phyloP scores from a whole-genome alignment of 53 echinoderm and acorn worm genomes.

The Zoroaster sp. region DNA sequence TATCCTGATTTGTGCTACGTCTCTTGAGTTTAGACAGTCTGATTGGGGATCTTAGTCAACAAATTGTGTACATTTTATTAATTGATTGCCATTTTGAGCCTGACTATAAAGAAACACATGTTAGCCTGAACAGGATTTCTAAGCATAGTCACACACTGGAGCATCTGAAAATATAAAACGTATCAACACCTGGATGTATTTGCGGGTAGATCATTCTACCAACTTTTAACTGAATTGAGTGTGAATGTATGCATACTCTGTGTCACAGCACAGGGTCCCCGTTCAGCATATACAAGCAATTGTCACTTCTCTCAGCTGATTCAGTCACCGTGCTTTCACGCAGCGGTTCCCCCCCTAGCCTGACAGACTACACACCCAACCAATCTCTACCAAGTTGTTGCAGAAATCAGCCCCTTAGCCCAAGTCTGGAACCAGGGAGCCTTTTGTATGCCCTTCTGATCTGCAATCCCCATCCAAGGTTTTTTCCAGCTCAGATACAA shows the following conservation, averaged over 20 bases:
- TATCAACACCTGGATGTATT: neutral
- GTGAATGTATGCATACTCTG: neutral
- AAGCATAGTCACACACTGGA: neutral
- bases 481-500: conserved; percentile 24
- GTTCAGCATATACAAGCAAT: neutral
- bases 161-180: neutral
- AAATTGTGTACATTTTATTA: neutral
- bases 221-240: neutral
- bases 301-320: neutral
- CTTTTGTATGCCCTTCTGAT: conserved; percentile 21
- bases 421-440: neutral
- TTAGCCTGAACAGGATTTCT: neutral
- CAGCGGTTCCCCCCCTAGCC: conserved; percentile 18
- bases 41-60: neutral
- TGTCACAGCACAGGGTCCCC: neutral
- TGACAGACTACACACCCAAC: conserved; percentile 21
- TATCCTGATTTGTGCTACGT: neutral
- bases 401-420: conserved; percentile 1
- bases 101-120: neutral
- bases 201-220: neutral
- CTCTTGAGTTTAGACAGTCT: neutral
- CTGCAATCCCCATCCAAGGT: conserved; percentile 33
- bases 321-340: neutral
- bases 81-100: neutral
- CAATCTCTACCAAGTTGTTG: conserved; percentile 17